phyloP scores from a whole-genome alignment of 2,888 invertebrate species.

The Odontomyia ornata region DNA sequence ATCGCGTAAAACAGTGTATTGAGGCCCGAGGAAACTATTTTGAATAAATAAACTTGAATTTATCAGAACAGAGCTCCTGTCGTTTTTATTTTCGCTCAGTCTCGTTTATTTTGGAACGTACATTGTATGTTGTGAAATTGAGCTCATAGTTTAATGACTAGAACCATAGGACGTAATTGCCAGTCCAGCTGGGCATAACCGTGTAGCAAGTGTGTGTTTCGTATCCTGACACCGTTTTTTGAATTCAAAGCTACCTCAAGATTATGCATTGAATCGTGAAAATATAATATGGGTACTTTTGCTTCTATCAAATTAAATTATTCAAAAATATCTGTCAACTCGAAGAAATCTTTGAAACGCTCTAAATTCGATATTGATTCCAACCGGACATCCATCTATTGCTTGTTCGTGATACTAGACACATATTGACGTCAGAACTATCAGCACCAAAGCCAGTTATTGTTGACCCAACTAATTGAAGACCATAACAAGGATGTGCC shows the following conservation, averaged over 20 bases:
- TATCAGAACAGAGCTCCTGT: too few species aligned
- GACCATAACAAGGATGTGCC: slow-evolving; percentile 73
- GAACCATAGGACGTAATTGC: slow-evolving; percentile 91
- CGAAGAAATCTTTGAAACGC: slow-evolving; percentile 57
- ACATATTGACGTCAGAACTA: slow-evolving; percentile 95
- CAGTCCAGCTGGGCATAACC: slow-evolving; percentile 93
- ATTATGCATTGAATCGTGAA: slow-evolving; percentile 78
- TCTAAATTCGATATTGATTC: slow-evolving; percentile 69
- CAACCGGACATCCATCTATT: slow-evolving; percentile 74
- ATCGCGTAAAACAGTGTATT: too few species aligned
- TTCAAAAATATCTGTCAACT: slow-evolving; percentile 59
- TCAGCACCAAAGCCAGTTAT: slow-evolving; percentile 95
- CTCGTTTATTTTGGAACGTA: too few species aligned
- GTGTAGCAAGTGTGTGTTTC: slow-evolving; percentile 93
- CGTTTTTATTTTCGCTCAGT: too few species aligned
- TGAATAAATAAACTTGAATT: too few species aligned
- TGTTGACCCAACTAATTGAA: slow-evolving; percentile 97
- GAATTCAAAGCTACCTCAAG: slow-evolving; percentile 96
- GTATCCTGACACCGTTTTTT: slow-evolving; percentile 94
- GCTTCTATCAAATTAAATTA: slow-evolving; percentile 81
- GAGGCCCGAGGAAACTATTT: too few species aligned
- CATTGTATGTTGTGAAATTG: slow-evolving; percentile 89
- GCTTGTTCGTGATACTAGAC: slow-evolving; percentile 76
- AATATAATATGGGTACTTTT: slow-evolving; percentile 96
- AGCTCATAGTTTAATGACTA: slow-evolving; percentile 95